Base-by-base conservation (phyloP, 2,113 vertebrate species). In the Pseudopipra pipra region DNA sequence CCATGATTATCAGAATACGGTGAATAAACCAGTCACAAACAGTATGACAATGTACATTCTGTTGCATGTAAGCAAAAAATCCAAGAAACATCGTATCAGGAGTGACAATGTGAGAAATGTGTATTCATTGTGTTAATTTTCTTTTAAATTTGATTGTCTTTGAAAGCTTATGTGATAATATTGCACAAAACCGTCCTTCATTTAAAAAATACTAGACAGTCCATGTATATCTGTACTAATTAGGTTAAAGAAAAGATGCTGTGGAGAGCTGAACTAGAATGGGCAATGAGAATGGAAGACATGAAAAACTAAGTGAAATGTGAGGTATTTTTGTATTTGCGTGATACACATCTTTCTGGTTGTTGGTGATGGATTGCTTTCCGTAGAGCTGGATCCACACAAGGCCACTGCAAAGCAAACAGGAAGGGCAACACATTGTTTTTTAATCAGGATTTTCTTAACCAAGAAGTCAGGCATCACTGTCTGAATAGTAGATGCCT, bases 371-470 rank as follows among this genome's bases (percentile, higher is more conserved):
- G 68, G 79, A 86, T 89, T 1, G 2, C 65, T 95, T 92, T 68
- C 67, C 5, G 3, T 70, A 51, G 79, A 74, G 71, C 55, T 86
- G 79, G 33, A 81, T 77, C 74, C 41, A 46, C 46, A 46, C 28
- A 66, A 85, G 90, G 95, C 94, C 92, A 66, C 76, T 87, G 85
- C 82, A 94, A 94, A 94, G 59, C 82, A 83, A 94, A 95, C 83
- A 95, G 85, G 83, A 95, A 94, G 68, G 68, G 72, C 78, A 94
- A 44, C 10, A 5, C 1, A 9, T 59, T 89, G 58, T 20, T 62
- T 94, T 96, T 82, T 82, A 83, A 56, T 79, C 63, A 73, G 51
- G 71, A 33, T 93, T 93, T 93, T 96, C 71, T 59, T 82, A 80
- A 72, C 28, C 1, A 5, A 94, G 52, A 66, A 82, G 56, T 89